Conservation (phyloP, 2,113 vertebrate genomes). For the Indicator indicator region DNA sequence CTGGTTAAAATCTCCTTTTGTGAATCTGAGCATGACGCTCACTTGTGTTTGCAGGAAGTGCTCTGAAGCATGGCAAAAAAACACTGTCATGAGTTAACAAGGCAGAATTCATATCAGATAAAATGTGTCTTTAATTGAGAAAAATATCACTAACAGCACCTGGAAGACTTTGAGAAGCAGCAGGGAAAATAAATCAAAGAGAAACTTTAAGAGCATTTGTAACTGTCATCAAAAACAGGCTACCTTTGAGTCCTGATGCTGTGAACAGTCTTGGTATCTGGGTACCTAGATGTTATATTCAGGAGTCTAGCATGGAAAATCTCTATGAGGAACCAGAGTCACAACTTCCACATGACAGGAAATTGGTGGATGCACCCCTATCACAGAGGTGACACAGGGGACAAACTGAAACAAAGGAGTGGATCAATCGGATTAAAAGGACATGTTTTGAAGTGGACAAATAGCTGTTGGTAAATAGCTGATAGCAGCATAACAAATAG, state of each 20-base stretch:
- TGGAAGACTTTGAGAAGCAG: background rate
- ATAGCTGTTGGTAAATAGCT: constrained; percentile 33
- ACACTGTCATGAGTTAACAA: background rate
- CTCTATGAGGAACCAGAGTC: constrained; percentile 18
- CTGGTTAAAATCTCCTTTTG: background rate
- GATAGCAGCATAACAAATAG: background rate
- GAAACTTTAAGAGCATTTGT: constrained; percentile 16
- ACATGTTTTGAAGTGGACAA: constrained; percentile 27
- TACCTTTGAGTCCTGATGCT: background rate
- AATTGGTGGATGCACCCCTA: constrained; percentile 13
- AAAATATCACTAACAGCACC: background rate
- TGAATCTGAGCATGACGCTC: background rate
- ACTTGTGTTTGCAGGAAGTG: background rate
- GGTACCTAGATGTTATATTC: background rate
- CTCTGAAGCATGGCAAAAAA: background rate
- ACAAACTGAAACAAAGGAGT: constrained; percentile 43
- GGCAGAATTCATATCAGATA: background rate
- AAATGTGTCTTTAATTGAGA: background rate
- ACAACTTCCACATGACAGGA: background rate
- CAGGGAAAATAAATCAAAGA: background rate
- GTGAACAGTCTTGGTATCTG: background rate
- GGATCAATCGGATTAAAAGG: constrained; percentile 60
- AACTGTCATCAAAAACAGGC: background rate
- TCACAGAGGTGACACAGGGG: constrained; percentile 57
- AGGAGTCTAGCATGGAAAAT: constrained; percentile 46